Percentiles rank a stretch among this genome's conserved stretches.
Conservation (phyloP, 2,113 vertebrate species). For the Microtus richardsoni region DNA sequence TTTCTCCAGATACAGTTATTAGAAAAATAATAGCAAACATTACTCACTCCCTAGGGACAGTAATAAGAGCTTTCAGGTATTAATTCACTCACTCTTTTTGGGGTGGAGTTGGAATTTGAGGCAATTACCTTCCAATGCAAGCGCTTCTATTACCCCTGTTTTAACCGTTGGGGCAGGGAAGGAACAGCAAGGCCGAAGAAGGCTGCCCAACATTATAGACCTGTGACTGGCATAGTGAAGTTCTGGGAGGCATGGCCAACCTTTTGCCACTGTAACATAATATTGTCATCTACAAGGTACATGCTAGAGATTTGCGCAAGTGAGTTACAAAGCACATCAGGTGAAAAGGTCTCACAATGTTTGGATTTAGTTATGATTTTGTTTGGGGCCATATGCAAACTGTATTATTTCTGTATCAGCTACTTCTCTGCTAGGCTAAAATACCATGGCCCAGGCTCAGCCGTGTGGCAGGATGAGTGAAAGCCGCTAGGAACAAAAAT, state of each 20-base stretch:
- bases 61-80: not conserved
- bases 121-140: not conserved
- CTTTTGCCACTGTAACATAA: not conserved
- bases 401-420: not conserved
- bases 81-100: not conserved
- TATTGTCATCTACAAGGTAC: not conserved
- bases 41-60: not conserved
- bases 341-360: not conserved
- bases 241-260: no score
- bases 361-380: not conserved
- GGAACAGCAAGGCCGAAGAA: not conserved
- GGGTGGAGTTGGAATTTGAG: not conserved
- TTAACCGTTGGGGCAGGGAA: not conserved
- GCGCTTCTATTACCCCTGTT: not conserved
- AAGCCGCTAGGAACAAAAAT: not conserved
- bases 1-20: slow-evolving; percentile 22
- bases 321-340: not conserved
- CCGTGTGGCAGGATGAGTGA: not conserved
- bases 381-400: not conserved
- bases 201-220: not conserved
- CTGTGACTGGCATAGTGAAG: not conserved
- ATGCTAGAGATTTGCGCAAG: not conserved
- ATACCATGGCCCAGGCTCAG: not conserved
- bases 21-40: slow-evolving; percentile 30
- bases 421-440: not conserved